Percentiles rank a stretch among this genome's conserved stretches.
These are phyloP conservation scores for Sturmia bella DNA, from an alignment of 2,888 invertebrate species.

Conservation along the genomic window DNA sequence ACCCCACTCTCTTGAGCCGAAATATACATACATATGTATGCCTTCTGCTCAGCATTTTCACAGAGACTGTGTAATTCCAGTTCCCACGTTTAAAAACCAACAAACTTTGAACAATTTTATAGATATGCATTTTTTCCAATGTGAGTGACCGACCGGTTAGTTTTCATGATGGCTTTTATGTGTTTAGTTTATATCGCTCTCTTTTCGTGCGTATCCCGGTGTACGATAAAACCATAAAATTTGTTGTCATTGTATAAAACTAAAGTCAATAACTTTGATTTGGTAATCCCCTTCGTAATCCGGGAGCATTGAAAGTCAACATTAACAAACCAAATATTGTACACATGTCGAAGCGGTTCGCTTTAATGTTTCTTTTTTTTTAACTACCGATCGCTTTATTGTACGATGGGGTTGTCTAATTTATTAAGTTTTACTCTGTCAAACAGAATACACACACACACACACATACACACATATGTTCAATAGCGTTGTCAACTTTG, in stretches of 20 bases:
- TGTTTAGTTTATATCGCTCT: not conserved
- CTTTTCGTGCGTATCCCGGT: not conserved
- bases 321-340: constrained; percentile 65
- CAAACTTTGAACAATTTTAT: too few relatives aligned
- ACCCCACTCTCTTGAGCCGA: not conserved
- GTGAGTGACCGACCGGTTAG: too few relatives aligned
- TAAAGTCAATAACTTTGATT: constrained; percentile 69
- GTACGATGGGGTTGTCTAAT: not conserved
- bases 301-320: constrained; percentile 65
- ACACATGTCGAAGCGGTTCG: constrained; percentile 60
- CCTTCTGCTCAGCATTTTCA: not conserved
- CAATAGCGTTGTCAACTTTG: too few relatives aligned
- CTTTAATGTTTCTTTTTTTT: constrained; percentile 62
- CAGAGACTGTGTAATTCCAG: too few relatives aligned
- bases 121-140: too few relatives aligned
- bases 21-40: not conserved
- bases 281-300: constrained; percentile 69
- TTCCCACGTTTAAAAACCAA: too few relatives aligned
- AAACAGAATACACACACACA: too few relatives aligned
- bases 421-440: not conserved
- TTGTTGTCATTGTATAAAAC: constrained; percentile 59
- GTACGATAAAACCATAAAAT: not conserved
- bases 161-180: too few relatives aligned
- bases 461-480: too few relatives aligned
- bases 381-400: constrained; percentile 6